Conservation (phyloP, 2,113 vertebrate genomes). For the Dascyllus trimaculatus region DNA sequence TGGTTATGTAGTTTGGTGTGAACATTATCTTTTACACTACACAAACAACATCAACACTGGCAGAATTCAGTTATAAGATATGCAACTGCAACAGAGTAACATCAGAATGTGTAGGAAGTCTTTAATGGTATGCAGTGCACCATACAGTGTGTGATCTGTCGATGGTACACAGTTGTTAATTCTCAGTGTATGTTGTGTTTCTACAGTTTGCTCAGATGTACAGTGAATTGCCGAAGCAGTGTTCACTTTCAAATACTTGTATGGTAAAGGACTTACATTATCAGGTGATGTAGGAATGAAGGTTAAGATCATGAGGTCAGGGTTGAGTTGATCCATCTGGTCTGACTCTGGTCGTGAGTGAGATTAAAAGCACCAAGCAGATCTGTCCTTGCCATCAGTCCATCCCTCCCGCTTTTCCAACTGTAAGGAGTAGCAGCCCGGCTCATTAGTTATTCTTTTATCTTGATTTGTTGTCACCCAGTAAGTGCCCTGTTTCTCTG, state of each 20-base stretch:
- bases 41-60: neutral
- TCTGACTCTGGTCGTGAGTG: constrained; percentile 6
- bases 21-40: neutral
- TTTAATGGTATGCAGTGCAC: neutral
- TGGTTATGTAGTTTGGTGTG: constrained; percentile 16
- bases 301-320: neutral
- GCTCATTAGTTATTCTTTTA: constrained; percentile 4
- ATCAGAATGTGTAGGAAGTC: neutral
- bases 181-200: neutral
- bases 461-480: constrained; percentile 13
- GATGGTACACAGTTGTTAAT: neutral
- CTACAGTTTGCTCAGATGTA: too few species aligned
- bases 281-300: neutral
- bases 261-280: neutral
- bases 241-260: neutral
- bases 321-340: constrained; percentile 1
- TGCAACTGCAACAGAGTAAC: neutral
- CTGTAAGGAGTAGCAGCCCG: neutral
- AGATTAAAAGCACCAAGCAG: neutral
- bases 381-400: neutral
- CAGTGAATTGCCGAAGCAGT: neutral
- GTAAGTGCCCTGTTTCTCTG: neutral
- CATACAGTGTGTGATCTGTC: neutral
- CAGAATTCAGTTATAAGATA: neutral
- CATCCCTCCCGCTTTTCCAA: neutral